phyloP scores from a whole-genome alignment of 2,888 invertebrate species.

The Mesorhabditis belari region DNA sequence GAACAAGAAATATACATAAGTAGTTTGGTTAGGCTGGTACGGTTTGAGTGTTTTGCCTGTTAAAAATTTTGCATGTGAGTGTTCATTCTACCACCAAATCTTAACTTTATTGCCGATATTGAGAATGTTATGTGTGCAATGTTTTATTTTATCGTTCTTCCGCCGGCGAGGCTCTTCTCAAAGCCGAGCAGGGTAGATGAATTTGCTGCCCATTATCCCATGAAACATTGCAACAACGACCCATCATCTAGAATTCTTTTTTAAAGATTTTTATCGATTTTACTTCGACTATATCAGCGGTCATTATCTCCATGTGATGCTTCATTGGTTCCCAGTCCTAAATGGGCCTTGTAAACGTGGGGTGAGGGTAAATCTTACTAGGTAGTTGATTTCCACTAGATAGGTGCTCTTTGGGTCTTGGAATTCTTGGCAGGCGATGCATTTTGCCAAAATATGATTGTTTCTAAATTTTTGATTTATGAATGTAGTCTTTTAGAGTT shows the following conservation, averaged over 20 bases:
- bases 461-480: constrained; percentile 15
- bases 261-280: background rate
- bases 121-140: too few relatives aligned
- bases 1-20: too few relatives aligned
- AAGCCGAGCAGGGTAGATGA: constrained; percentile 38
- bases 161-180: constrained; percentile 4
- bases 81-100: too few relatives aligned
- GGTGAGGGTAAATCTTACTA: constrained; percentile 15
- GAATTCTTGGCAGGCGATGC: constrained; percentile 44
- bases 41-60: too few relatives aligned
- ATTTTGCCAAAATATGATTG: constrained; percentile 39
- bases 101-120: too few relatives aligned
- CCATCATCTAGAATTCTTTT: constrained; percentile 28
- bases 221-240: constrained; percentile 38
- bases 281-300: constrained; percentile 40
- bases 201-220: constrained; percentile 43
- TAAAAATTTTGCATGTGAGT: too few relatives aligned
- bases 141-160: too few relatives aligned
- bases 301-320: constrained; percentile 44
- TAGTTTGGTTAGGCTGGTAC: too few relatives aligned
- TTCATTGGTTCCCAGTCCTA: constrained; percentile 40
- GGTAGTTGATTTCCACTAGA: constrained; percentile 40
- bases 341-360: background rate
- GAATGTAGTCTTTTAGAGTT: background rate
- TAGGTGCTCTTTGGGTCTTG: constrained; percentile 44